A percentile compares a stretch with the other conserved stretches of the same genome.
phyloP scores from a whole-genome alignment of 2,888 invertebrate genomes.

The Chrysolina americana region DNA sequence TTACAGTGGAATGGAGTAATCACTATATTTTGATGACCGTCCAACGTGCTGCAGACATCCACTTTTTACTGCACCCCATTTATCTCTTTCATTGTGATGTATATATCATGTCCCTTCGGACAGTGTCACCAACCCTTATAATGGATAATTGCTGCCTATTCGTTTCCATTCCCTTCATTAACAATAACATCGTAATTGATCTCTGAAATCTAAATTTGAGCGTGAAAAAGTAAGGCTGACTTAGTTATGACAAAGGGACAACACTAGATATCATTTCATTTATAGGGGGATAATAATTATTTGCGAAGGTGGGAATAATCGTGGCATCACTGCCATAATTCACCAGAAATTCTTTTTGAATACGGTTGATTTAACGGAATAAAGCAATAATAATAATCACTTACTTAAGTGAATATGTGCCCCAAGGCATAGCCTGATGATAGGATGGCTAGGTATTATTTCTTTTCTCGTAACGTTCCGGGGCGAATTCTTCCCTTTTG shows the following conservation, averaged over 20 bases:
- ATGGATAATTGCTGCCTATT: slow-evolving; percentile 35
- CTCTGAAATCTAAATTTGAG: slow-evolving; percentile 4
- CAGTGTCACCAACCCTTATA: slow-evolving; percentile 30
- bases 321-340: no score
- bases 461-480: no score
- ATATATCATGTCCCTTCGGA: slow-evolving; percentile 39
- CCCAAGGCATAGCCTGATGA: no score
- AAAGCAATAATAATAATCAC: background rate
- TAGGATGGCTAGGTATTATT: no score
- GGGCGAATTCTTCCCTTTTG: no score
- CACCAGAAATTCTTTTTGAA: no score
- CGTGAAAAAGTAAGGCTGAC: background rate
- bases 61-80: slow-evolving; percentile 53
- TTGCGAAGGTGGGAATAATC: no score
- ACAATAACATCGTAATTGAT: slow-evolving; percentile 25
- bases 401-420: no score
- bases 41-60: slow-evolving; percentile 51
- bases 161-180: slow-evolving; percentile 16
- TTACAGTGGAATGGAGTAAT: slow-evolving; percentile 47
- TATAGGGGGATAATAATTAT: background rate
- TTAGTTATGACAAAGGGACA: background rate
- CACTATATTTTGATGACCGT: slow-evolving; percentile 56
- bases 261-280: background rate
- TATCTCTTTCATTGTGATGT: slow-evolving; percentile 49
- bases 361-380: background rate